Base-by-base conservation (phyloP, 2,797 vertebrate genomes). In the Ctenopoma multispine region DNA sequence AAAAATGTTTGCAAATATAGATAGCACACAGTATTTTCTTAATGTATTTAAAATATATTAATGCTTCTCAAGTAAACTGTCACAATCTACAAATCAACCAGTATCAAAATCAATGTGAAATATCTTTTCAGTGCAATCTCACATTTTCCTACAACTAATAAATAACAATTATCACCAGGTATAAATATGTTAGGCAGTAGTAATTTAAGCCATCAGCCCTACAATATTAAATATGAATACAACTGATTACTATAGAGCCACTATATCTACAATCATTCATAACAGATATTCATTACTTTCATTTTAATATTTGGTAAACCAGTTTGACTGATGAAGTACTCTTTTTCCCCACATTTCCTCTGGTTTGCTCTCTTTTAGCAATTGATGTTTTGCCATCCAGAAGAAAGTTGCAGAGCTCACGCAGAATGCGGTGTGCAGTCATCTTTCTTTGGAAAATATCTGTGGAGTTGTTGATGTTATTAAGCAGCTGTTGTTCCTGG, bases 331-430 rank as follows among this genome's bases (percentile, higher is more conserved):
- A 2, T 20, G 4, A 5, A 6, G 2, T 1, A 1, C 5, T 17
- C 5, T 4, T 1, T 13, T 7, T 27, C 17, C 12, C 1, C 38
- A 2, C 0, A 11, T 7, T 38, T 27, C 49, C 9, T 46, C 38
- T 75, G 3, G 0, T 0, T 43, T 2, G 58, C 49, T 88, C 59
- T 38, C 36, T 60, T 23, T 72, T 88, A 1, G 82, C 78, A 20
- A 97, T 2, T 0, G 89, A 92, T 48, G 93, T 90, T 71, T 84
- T 80, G 1, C 91, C 79, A 4, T 90, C 90, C 13, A 92, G 72
- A 76, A 99, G 89, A 90, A 96, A 97, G 0, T 60, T 11, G 56
- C 77, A 85, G 49, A 96, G 90, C 8, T 90, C 75, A 21, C 80
- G 72, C 68, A 99, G 91, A 83, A 97, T 93, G 58, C 92, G 84